Percentiles rank a stretch among this genome's conserved stretches.
Conservation (phyloP, 2,113 vertebrate species). For the Brachypodius melanocephalos region DNA sequence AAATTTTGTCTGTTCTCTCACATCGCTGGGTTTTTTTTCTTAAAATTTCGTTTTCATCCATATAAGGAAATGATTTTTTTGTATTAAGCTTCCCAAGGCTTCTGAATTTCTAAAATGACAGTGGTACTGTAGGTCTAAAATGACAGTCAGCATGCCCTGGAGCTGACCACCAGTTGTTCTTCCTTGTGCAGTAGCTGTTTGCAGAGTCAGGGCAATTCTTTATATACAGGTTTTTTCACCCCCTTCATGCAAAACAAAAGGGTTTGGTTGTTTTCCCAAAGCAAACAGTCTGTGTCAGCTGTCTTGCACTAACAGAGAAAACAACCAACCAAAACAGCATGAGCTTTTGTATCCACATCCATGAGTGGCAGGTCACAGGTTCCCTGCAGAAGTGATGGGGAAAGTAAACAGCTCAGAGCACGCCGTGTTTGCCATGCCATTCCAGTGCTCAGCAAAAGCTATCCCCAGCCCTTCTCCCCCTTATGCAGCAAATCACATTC, state of each 20-base stretch:
- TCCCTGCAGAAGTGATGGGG: not conserved
- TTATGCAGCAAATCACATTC: not conserved
- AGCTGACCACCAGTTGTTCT: not conserved
- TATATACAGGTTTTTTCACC: not conserved
- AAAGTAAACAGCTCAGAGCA: constrained; percentile 47
- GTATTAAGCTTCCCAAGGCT: not conserved
- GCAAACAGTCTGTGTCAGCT: constrained; percentile 59
- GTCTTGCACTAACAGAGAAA: not conserved
- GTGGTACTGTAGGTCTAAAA: not conserved
- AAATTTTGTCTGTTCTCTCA: not conserved
- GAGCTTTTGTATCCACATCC: not conserved
- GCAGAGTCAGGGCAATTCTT: constrained; percentile 58
- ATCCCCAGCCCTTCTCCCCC: not conserved
- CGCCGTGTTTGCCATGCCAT: not conserved
- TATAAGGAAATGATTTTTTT: not conserved
- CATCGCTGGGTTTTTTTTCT: not conserved
- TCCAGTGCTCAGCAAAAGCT: constrained; percentile 22
- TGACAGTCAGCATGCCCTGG: not conserved
- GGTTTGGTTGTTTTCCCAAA: constrained; percentile 52
- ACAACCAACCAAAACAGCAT: not conserved
- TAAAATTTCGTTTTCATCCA: not conserved
- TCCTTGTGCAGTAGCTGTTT: constrained; percentile 24
- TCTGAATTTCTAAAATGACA: not conserved
- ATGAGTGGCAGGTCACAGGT: constrained; percentile 49
- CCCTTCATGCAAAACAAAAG: constrained; percentile 43